These are phyloP conservation scores for Limnodromus scolopaceus DNA, from an alignment of 2,797 vertebrate genomes.

Conservation along the genomic window DNA sequence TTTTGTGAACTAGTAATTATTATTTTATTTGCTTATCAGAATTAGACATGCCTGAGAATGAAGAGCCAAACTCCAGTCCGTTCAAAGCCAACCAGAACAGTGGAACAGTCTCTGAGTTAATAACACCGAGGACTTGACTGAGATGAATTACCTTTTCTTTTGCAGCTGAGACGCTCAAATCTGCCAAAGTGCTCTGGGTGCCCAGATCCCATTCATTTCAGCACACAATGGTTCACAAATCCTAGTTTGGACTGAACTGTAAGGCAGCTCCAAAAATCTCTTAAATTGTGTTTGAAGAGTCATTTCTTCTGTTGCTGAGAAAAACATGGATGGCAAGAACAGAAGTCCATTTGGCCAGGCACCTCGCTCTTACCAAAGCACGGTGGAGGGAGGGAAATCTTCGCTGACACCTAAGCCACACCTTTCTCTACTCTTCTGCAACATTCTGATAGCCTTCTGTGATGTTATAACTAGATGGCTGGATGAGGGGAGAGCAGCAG, in stretches of 20 bases:
- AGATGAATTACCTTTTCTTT: background rate
- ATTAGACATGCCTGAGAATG: background rate
- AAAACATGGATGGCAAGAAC: background rate
- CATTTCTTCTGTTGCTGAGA: background rate
- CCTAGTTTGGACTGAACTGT: background rate
- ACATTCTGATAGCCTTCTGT: fast-evolving
- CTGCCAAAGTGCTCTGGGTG: background rate
- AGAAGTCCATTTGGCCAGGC: background rate
- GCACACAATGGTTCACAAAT: background rate
- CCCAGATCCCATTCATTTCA: background rate
- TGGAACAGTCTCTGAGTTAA: background rate
- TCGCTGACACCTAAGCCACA: fast-evolving
- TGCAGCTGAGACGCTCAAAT: background rate
- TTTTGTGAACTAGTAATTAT: background rate
- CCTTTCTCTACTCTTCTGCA: background rate
- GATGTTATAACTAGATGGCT: too few species aligned
- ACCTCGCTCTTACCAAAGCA: background rate
- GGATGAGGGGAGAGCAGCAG: too few species aligned
- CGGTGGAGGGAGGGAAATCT: background rate
- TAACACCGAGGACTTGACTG: background rate
- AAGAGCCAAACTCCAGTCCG: background rate
- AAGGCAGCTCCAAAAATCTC: background rate
- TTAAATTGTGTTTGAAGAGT: background rate
- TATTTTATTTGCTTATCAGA: background rate
- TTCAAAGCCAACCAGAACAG: background rate